A percentile compares a stretch with the other conserved stretches of the same genome.
Evolutionary conservation across 2,797 vertebrate species (phyloP).

Genomic region (Malurus splendens): DNA sequence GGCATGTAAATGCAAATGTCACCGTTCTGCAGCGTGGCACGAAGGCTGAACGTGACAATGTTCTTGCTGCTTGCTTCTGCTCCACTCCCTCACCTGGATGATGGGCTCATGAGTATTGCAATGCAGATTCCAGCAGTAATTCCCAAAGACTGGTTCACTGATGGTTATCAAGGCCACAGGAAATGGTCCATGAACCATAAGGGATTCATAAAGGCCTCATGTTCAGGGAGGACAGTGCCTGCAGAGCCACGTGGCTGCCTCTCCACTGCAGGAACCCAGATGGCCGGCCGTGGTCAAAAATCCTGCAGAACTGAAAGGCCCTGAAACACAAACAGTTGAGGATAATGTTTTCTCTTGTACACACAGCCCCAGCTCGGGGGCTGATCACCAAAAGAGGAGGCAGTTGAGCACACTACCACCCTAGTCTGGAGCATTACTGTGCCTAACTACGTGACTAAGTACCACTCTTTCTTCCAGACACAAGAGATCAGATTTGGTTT

Average conservation of each 20-base stretch:
- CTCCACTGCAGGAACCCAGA: neutral
- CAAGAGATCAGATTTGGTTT: neutral
- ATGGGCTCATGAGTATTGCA: neutral
- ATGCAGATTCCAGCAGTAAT: neutral
- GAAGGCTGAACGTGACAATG: neutral
- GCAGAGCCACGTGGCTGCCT: neutral
- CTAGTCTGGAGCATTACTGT: neutral
- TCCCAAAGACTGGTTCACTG: neutral
- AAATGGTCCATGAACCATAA: neutral
- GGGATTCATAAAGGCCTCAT: neutral
- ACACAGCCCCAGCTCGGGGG: neutral
- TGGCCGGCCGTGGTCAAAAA: neutral
- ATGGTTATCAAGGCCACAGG: neutral
- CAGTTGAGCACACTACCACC: neutral
- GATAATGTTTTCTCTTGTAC: neutral
- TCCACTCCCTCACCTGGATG: neutral
- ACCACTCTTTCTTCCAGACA: neutral
- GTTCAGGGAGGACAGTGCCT: neutral
- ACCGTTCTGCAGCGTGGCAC: neutral
- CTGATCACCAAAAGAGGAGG: neutral
- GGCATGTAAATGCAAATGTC: neutral
- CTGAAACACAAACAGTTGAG: neutral
- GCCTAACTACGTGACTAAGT: neutral
- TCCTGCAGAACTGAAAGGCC: neutral
- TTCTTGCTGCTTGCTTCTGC: neutral